Percentiles rank a stretch among this genome's conserved stretches.
Conservation (phyloP, 2,797 vertebrate genomes). For the Artibeus jamaicensis region DNA sequence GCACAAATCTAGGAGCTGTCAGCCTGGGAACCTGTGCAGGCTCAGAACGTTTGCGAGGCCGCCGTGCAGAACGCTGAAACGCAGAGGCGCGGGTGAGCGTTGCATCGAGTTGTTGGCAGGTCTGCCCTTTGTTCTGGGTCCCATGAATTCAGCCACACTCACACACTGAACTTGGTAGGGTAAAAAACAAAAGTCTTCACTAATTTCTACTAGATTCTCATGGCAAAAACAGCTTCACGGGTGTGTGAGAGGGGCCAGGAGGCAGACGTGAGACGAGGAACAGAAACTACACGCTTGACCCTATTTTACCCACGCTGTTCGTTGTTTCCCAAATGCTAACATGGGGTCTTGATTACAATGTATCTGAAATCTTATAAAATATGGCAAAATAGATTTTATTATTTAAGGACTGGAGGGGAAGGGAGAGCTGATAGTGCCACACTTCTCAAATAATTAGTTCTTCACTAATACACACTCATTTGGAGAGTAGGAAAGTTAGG, state of each 20-base stretch:
- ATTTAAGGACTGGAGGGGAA: not conserved
- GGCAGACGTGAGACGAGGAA: not conserved
- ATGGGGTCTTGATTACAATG: not conserved
- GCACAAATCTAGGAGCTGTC: not conserved
- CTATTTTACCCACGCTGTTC: not conserved
- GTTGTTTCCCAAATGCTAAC: not conserved
- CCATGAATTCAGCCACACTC: not conserved
- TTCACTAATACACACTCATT: not conserved
- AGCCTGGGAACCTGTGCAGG: not conserved
- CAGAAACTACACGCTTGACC: not conserved
- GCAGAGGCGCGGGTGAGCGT: accelerated
- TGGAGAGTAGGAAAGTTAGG: not conserved
- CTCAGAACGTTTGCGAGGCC: not conserved
- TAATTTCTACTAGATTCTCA: too few relatives aligned
- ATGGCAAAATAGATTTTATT: not conserved
- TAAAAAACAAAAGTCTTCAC: not conserved
- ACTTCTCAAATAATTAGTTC: not conserved
- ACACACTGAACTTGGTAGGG: not conserved
- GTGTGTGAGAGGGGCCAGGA: accelerated
- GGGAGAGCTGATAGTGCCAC: not conserved
- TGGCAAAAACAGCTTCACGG: not conserved
- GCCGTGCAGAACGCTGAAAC: not conserved
- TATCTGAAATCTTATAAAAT: not conserved
- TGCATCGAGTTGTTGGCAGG: accelerated
- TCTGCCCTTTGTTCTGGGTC: not conserved